Base-by-base conservation (phyloP, 2,888 invertebrate species). In the Sabellastarte sp. region DNA sequence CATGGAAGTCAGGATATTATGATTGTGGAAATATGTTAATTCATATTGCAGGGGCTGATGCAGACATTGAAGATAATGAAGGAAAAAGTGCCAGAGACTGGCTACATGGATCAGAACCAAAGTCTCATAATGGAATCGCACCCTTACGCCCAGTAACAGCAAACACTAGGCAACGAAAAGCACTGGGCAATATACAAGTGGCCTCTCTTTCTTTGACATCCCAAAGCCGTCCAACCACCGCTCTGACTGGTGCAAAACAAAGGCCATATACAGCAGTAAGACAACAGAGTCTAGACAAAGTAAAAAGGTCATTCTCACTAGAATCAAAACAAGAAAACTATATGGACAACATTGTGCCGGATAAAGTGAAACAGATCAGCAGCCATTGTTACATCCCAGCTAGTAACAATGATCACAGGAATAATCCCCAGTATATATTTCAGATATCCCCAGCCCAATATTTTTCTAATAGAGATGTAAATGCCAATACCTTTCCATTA, bases 351-450 rank as follows among this genome's bases (percentile, higher is more conserved):
- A 41, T 41, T 10, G 20, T 10, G 10, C 10, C 41, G 10, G 41
- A 41, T 41, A 10, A 10, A 10, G 41, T 41, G 10, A 41, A 41
- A 20, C 10, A 20, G 10, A 41, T 20, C 10, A 10, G 20, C 10
- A 41, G 10, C 10, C 10, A 41, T 41, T 20, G 10, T 10, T 41
- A 41, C 41, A 41, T 15, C 10, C 41, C 41, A 41, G 77, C 74
- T 10, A 74, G 75, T 63, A 57, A 63, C 20, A 66, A 61, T 30
- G 78, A 80, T 61, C 71, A 78, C 52, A 67, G 78, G 26, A 80
- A 80, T 64, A 75, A 72, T n/a, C 75, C 76, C 3, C 77, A 77
- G 57, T 76, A 77, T 64, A 67, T 80, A 26, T 72, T 77, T 57
- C 58, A 66, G 58, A 51, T 62, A 67, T 59, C 66, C 24, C 62